Evolutionary conservation across 2,888 invertebrate species (phyloP).

Genomic region (Cybosia mesomella): DNA sequence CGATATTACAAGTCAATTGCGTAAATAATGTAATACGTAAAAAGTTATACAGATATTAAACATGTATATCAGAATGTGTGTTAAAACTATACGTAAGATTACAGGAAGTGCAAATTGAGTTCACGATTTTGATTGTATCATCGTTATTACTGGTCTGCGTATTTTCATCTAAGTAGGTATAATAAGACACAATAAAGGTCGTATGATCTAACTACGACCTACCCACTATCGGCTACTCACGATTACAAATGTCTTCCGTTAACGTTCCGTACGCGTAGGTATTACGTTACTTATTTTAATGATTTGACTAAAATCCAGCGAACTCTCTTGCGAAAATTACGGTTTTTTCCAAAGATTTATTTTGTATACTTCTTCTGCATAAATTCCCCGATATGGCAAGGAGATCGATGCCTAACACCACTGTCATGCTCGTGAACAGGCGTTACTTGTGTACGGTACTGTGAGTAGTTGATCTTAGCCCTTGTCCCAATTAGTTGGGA

Average conservation of each 20-base stretch:
- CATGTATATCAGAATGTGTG: not conserved
- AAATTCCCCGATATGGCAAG: too few species aligned
- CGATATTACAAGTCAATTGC: not conserved
- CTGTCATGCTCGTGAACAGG: not conserved
- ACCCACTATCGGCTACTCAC: not conserved
- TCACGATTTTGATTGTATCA: slow-evolving; percentile 5
- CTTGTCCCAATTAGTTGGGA: too few species aligned
- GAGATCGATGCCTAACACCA: not conserved
- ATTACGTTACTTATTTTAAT: not conserved
- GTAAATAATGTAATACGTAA: not conserved
- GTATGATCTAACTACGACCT: slow-evolving; percentile 7
- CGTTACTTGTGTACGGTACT: not conserved
- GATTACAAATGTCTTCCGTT: not conserved
- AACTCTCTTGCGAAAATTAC: too few species aligned
- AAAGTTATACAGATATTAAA: not conserved
- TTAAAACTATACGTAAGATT: not conserved
- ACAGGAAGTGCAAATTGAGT: not conserved
- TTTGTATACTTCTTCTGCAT: too few species aligned
- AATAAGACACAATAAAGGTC: not conserved
- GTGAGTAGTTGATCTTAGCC: too few species aligned
- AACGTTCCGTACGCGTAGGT: not conserved
- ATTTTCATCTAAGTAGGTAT: slow-evolving; percentile 10
- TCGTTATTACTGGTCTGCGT: not conserved
- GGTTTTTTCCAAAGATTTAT: too few species aligned
- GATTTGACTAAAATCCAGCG: not conserved